These are phyloP conservation scores for Cossypha heuglini DNA, from an alignment of 2,797 vertebrate genomes.

Conservation along the genomic window DNA sequence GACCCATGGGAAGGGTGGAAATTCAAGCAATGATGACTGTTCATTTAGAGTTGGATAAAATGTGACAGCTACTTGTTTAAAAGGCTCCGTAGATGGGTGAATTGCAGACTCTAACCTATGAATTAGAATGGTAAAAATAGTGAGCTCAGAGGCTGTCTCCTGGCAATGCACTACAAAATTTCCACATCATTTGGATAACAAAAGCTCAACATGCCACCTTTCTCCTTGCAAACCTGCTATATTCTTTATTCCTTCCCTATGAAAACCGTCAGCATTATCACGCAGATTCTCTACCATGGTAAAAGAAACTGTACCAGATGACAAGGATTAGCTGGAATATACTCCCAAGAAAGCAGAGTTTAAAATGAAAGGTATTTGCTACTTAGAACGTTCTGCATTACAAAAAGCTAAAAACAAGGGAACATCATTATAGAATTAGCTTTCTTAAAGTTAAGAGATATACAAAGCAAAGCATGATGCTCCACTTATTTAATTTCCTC, in stretches of 20 bases:
- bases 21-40: neutral
- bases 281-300: neutral
- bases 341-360: neutral
- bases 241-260: neutral
- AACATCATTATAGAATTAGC: neutral
- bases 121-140: neutral
- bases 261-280: neutral
- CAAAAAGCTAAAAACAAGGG: neutral
- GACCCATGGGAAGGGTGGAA: neutral
- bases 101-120: neutral
- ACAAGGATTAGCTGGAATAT: neutral
- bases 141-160: neutral
- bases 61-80: neutral
- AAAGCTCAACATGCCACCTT: neutral
- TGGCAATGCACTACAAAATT: neutral
- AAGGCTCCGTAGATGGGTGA: neutral
- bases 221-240: neutral
- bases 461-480: neutral
- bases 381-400: neutral
- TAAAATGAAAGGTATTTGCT: neutral
- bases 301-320: neutral
- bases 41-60: neutral
- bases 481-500: conserved; percentile 54
- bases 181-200: neutral
- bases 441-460: neutral